Percentiles rank a stretch among this genome's conserved stretches.
Evolutionary conservation across 1,140 invertebrate species (phyloP).

Genomic region (Babylonia areolata): DNA sequence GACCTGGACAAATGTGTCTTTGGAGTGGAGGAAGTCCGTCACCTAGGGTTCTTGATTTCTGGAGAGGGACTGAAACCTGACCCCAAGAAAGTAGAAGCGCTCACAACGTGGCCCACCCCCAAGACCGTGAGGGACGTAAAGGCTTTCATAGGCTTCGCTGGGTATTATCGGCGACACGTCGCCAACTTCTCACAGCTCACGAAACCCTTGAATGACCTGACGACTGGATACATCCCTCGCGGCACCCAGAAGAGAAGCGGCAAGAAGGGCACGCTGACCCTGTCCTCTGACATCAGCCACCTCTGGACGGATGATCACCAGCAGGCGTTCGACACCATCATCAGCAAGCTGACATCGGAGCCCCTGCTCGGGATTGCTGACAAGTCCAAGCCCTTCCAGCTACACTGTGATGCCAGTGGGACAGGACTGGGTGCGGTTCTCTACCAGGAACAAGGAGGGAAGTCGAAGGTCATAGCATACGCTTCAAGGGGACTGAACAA

Average conservation of each 20-base stretch:
- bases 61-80: neutral
- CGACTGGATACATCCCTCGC: neutral
- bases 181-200: neutral
- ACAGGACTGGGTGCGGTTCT: neutral
- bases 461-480: neutral
- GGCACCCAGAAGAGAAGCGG: neutral
- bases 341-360: neutral
- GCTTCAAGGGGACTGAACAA: neutral
- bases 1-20: constrained; percentile 13
- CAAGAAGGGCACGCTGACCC: neutral
- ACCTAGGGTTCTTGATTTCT: neutral
- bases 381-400: neutral
- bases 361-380: neutral
- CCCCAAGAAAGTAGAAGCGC: neutral
- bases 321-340: neutral
- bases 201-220: neutral
- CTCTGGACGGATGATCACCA: neutral
- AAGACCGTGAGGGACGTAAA: constrained; percentile 12
- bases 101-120: neutral
- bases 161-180: constrained; percentile 9
- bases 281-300: neutral
- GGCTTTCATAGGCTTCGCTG: neutral
- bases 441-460: neutral
- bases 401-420: neutral
- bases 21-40: neutral